phyloP scores from a whole-genome alignment of 2,888 invertebrate species.

The Scelioninae gen. 1 region DNA sequence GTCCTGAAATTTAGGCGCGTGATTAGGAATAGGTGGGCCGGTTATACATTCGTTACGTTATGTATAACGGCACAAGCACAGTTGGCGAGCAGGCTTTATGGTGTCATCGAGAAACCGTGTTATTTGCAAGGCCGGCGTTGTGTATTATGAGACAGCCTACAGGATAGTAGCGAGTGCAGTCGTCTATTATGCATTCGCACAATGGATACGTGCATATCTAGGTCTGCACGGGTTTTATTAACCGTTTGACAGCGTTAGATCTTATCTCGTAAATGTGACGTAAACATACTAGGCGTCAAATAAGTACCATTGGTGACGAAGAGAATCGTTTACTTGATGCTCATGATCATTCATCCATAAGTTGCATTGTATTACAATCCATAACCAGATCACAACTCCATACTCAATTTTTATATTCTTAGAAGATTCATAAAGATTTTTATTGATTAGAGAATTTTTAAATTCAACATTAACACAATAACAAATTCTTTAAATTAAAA shows the following conservation, averaged over 20 bases:
- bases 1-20: no score
- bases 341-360: slow-evolving; percentile 42
- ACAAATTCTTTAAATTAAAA: no score
- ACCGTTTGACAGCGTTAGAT: slow-evolving; percentile 77
- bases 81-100: slow-evolving; percentile 51
- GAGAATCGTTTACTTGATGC: slow-evolving; percentile 43
- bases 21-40: no score
- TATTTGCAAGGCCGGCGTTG: slow-evolving; percentile 74
- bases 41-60: no score
- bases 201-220: slow-evolving; percentile 79
- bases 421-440: no score
- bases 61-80: no score
- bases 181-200: slow-evolving; percentile 77
- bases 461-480: no score
- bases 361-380: no score
- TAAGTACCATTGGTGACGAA: slow-evolving; percentile 53
- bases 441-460: no score
- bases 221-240: slow-evolving; percentile 79
- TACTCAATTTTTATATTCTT: no score
- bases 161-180: slow-evolving; percentile 67
- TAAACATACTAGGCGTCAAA: slow-evolving; percentile 71
- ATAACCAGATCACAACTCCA: no score
- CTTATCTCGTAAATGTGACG: slow-evolving; percentile 76
- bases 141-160: slow-evolving; percentile 74
- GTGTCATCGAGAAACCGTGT: slow-evolving; percentile 68